Percentiles rank a stretch among this genome's conserved stretches.
phyloP scores from a whole-genome alignment of 1,140 invertebrate genomes.

The Drosophila dunni region DNA sequence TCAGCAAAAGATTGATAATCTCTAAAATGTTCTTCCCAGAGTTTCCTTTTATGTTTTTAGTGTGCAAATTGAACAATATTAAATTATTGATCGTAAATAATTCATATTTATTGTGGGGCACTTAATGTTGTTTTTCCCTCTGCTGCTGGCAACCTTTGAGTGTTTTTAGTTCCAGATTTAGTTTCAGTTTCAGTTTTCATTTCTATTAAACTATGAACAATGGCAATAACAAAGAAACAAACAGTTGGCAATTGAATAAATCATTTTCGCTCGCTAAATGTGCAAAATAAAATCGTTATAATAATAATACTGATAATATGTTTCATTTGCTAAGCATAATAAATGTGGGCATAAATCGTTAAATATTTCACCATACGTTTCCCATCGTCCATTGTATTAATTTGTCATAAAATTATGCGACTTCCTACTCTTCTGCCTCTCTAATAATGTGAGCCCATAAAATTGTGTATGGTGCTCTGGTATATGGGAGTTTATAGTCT shows the following conservation, averaged over 20 bases:
- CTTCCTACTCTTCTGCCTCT: not conserved
- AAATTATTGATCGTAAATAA: conserved; percentile 70
- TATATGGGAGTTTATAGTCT: not conserved
- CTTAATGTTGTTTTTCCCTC: conserved; percentile 55
- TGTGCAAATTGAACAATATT: conserved; percentile 31
- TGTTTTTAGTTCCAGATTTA: conserved; percentile 1
- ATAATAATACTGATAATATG: conserved; percentile 72
- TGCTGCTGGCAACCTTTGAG: conserved; percentile 46
- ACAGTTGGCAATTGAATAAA: conserved; percentile 74
- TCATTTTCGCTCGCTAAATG: conserved; percentile 68
- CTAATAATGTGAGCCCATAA: conserved; percentile 36
- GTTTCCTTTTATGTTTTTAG: conserved; percentile 47
- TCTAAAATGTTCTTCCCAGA: not conserved
- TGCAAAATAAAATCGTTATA: conserved; percentile 65
- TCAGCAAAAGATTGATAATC: conserved; percentile 18
- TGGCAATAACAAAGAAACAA: conserved; percentile 47
- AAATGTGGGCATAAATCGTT: conserved; percentile 70
- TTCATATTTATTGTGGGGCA: conserved; percentile 64
- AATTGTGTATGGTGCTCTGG: conserved; percentile 31
- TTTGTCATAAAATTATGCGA: conserved; percentile 80
- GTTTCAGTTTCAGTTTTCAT: conserved; percentile 31
- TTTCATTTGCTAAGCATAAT: conserved; percentile 59
- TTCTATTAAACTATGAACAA: conserved; percentile 57
- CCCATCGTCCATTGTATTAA: conserved; percentile 74
- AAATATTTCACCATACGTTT: conserved; percentile 30